Evolutionary conservation across 2,888 invertebrate genomes (phyloP), one percentile per base, ranked within the genome.

Genomic region (Leptogaster cylindrica): DNA sequence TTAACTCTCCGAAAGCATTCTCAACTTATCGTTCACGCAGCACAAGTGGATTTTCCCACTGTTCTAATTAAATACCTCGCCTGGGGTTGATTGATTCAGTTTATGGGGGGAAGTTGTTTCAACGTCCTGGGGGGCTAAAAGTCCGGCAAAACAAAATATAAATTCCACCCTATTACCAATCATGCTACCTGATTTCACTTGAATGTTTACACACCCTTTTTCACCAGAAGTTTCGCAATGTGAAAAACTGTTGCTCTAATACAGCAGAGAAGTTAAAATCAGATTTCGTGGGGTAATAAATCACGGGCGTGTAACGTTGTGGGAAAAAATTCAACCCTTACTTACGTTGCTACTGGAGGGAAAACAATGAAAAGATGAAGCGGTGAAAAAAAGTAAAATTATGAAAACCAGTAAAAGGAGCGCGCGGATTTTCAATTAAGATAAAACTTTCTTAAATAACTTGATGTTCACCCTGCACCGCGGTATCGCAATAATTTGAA

Each of bases 341-440:
- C 25, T 12, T 14, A 7, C 2, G n/a, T n/a, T n/a, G n/a, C n/a
- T n/a, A n/a, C n/a, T n/a, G n/a, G n/a, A 27, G 58, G 12, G 8
- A 10, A n/a, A 12, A 16, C 7, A 10, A 8, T 27, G 25, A 16
- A 20, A 55, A 25, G 41, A 23, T 12, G 51, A 51, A 10, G 4
- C 28, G 51, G 28, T 28, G 14, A 51, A 51, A 51, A 7, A 5
- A 27, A 8, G 51, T 16, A 51, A 28, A n/a, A 28, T 6, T 2
- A 3, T 7, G 41, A 27, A 58, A 58, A 39, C 39, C 14, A 23
- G 27, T 41, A 41, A 23, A 7, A 18, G 20, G 4, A 8, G 7
- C 52, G 23, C 27, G 48, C 31, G 64, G 63, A 52, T 67, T 67
- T 64, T 52, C 64, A 64, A 67, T 67, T 67, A 51, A 67, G 64